Evolutionary conservation across 2,797 vertebrate species (phyloP).

Genomic region (Falco cherrug): DNA sequence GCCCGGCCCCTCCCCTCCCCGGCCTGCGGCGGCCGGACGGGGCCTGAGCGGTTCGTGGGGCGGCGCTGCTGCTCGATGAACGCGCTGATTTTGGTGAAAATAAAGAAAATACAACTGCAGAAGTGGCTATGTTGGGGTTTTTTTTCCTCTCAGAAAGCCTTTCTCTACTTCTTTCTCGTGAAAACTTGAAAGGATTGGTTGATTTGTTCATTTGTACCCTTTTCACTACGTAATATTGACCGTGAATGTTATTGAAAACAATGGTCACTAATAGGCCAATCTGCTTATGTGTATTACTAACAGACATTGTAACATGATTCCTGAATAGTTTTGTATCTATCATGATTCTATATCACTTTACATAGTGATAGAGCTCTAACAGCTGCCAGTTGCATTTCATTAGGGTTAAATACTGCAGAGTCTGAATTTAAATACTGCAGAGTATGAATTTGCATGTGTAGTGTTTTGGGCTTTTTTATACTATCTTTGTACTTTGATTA

Average conservation of each 20-base stretch:
- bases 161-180: fast-evolving
- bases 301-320: neutral
- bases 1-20: too few species aligned
- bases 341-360: neutral
- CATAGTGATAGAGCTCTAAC: neutral
- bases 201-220: fast-evolving
- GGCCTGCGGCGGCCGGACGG: neutral
- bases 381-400: neutral
- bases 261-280: fast-evolving
- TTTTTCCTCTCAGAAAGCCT: fast-evolving
- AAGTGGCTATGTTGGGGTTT: neutral
- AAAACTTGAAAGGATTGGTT: neutral
- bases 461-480: neutral
- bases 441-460: neutral
- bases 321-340: neutral
- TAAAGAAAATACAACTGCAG: fast-evolving
- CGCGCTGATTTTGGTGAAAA: fast-evolving
- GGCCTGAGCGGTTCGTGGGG: fast-evolving
- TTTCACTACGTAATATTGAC: neutral
- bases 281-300: fast-evolving
- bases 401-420: neutral
- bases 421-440: neutral
- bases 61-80: neutral
- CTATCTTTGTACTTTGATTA: neutral
- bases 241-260: neutral